These are phyloP conservation scores for Leucosticte australis DNA, from an alignment of 2,113 vertebrate genomes.

Conservation along the genomic window DNA sequence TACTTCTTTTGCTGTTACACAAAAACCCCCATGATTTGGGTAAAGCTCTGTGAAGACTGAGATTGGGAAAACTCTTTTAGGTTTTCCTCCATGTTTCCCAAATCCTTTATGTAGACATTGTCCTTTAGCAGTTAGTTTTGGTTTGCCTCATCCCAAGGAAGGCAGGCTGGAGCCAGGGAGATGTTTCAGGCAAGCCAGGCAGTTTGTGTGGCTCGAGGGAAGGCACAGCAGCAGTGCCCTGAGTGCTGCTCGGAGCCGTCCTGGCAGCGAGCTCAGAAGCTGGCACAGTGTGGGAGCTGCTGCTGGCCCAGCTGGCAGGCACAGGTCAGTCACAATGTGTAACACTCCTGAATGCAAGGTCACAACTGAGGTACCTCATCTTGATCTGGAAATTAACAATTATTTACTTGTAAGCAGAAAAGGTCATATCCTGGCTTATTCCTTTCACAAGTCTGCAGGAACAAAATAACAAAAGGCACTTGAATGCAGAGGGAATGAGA, in stretches of 20 bases:
- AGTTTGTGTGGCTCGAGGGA: neutral
- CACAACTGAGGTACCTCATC: neutral
- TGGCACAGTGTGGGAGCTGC: rapidly evolving
- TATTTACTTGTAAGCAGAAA: neutral
- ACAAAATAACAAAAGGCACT: rapidly evolving
- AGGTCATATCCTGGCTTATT: neutral
- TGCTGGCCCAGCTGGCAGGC: neutral
- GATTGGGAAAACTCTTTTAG: neutral
- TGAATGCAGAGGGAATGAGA: neutral
- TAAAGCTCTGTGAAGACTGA: neutral
- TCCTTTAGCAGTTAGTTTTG: neutral
- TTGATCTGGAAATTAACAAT: neutral
- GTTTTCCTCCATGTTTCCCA: neutral
- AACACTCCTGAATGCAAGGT: neutral
- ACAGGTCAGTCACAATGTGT: neutral
- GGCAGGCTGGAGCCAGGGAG: neutral
- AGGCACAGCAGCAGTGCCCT: neutral
- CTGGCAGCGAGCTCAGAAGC: neutral
- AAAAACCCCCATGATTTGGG: neutral
- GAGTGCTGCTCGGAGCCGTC: neutral
- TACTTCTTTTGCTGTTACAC: neutral
- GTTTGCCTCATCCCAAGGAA: neutral
- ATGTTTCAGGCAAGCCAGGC: neutral
- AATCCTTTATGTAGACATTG: neutral
- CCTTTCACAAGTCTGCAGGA: neutral